These are phyloP conservation scores for Aphelenchoides besseyi DNA, from an alignment of 1,140 invertebrate genomes.

Conservation along the genomic window DNA sequence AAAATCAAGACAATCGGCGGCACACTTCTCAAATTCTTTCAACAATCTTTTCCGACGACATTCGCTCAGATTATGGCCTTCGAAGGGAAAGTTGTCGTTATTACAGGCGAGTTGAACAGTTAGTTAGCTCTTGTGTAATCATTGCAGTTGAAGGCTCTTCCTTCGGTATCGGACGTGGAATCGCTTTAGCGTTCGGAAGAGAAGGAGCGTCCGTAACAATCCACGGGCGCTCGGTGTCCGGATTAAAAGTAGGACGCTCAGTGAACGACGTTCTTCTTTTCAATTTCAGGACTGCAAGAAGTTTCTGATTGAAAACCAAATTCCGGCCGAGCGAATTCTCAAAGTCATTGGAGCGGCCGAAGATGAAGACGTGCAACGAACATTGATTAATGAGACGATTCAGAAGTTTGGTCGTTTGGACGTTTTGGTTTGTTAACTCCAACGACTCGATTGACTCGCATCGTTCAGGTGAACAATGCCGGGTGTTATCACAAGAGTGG, in stretches of 20 bases:
- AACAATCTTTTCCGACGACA: not conserved
- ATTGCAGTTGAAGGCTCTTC: not conserved
- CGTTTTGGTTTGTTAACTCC: not conserved
- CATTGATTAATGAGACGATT: slow-evolving; percentile 6
- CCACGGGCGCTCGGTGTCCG: not conserved
- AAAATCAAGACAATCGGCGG: not conserved
- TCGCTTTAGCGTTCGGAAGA: not conserved
- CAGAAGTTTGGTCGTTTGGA: slow-evolving; percentile 15
- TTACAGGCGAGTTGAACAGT: not conserved
- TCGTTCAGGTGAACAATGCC: slow-evolving; percentile 14
- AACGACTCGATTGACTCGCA: too few relatives aligned
- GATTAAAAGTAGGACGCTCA: not conserved
- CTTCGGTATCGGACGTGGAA: slow-evolving; percentile 1
- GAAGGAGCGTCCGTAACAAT: not conserved
- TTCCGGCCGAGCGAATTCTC: not conserved
- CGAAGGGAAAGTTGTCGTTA: slow-evolving; percentile 8
- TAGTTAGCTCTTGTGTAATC: not conserved
- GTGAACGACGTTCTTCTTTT: not conserved
- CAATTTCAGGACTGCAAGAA: not conserved
- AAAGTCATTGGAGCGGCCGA: not conserved
- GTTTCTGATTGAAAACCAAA: not conserved
- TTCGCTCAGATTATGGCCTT: slow-evolving; percentile 5
- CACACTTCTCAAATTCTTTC: not conserved
- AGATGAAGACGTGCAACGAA: not conserved
- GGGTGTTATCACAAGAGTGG: not conserved